Base-by-base conservation (phyloP, 2,113 vertebrate species). In the Embiotoca jacksoni region DNA sequence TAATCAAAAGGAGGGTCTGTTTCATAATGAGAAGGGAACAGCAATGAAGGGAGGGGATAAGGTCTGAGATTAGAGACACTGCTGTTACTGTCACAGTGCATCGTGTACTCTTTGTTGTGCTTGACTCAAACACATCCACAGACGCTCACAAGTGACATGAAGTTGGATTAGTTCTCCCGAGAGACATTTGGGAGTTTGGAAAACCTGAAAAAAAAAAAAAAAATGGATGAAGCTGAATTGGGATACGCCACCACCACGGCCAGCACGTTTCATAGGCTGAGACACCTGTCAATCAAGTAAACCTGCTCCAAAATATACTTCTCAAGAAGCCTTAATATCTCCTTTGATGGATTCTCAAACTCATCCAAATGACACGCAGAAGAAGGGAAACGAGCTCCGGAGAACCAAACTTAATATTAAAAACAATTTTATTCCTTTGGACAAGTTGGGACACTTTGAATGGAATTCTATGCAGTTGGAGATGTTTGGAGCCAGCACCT, bases 301-400 rank as follows among this genome's bases (percentile, higher is more conserved):
- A 72, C 0, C 10, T 11, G 41, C 36, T 70, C 41, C 14, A 62
- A 54, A 63, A 59, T 33, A 68, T 54, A 58, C 10, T 62, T 60
- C 55, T 78, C 31, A 56, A 46, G 37, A 33, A 66, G 65, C 74
- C 70, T 70, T 80, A 80, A 77, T 57, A 81, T 60, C 41, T 64
- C 54, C 23, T 54, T 32, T 64, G 46, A 31, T 44, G 47, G 44
- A 69, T 53, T 35, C 35, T 81, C 10, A 74, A 56, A 49, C 23
- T 56, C 8, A 52, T 7, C 32, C 7, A 2, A 6, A 54, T 30
- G 15, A 41, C 0, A 1, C 15, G 56, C 7, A 39, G 16, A 44
- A 64, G 6, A 41, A 65, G 15, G 3, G 39, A 60, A 16, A 39
- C 30, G 10, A 35, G 46, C 23, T 57, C 31, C 52, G 35, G n/a